Percentiles rank a stretch among this genome's conserved stretches.
These are phyloP conservation scores for Eufriesea mexicana DNA, from an alignment of 1,140 invertebrate genomes.

Conservation along the genomic window DNA sequence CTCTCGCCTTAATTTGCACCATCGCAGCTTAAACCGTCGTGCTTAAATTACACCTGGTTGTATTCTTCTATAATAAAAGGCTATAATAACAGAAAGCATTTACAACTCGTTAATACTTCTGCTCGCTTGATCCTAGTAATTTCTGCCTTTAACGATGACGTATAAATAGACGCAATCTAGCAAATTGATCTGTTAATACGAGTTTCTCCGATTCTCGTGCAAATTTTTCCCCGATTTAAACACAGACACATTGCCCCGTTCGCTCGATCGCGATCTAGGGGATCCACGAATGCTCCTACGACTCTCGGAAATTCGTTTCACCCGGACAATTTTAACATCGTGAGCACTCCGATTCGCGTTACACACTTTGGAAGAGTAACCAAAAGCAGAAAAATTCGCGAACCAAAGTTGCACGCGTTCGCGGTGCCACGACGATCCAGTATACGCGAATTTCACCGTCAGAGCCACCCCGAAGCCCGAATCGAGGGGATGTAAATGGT, in stretches of 20 bases:
- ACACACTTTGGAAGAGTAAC: too few relatives aligned
- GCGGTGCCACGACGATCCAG: too few relatives aligned
- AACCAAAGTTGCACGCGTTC: too few relatives aligned
- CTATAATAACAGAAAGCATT: conserved; percentile 16
- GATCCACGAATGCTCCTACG: too few relatives aligned
- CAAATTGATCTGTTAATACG: not conserved
- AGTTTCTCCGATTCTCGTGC: not conserved
- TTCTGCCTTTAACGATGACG: not conserved
- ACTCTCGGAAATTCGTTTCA: too few relatives aligned
- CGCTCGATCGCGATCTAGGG: not conserved
- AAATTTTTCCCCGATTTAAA: not conserved
- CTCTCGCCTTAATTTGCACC: not conserved
- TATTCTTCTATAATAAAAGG: not conserved
- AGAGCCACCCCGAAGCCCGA: too few relatives aligned
- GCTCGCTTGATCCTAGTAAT: not conserved
- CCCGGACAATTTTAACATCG: too few relatives aligned
- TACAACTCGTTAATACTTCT: not conserved
- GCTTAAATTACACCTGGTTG: not conserved
- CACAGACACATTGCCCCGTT: accelerated
- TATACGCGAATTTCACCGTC: too few relatives aligned
- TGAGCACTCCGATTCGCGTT: too few relatives aligned
- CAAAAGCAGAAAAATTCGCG: too few relatives aligned
- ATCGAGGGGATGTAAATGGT: too few relatives aligned
- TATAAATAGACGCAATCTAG: not conserved
- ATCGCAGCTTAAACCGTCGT: not conserved